Evolutionary conservation across 2,888 invertebrate species (phyloP), one percentile per base, ranked within the genome.

Genomic region (Drosophila phalerata): DNA sequence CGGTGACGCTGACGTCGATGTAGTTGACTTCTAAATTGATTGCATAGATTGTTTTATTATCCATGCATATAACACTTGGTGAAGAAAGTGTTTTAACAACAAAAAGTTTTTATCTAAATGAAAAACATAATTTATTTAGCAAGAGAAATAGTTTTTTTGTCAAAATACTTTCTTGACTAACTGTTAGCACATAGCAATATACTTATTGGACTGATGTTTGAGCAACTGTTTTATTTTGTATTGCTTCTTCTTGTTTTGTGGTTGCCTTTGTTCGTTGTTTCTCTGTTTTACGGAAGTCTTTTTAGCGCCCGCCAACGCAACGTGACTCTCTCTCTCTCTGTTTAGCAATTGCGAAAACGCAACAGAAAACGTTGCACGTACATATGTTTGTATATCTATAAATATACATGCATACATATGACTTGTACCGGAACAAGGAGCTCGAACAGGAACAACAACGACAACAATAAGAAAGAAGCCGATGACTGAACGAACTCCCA

Each of bases 301-400:
- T 77, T 78, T 53, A 70, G 68, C 75, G 67, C 64, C 84, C 82
- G 82, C 77, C 84, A 80, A 85, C 88, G 71, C 88, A 84, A 88
- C 85, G 83, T 85, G 83, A 80, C 68, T 69, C n/a, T n/a, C n/a
- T n/a, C n/a, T n/a, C n/a, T n/a, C n/a, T n/a, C 69, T 76, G 68
- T 55, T 83, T 78, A 58, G 56, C 71, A 73, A 69, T 58, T 77
- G 60, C 57, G 45, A 61, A 65, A 71, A 45, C 15, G 30, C 38
- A 38, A 25, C 15, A 61, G 28, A 66, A 65, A 71, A 45, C 15
- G 19, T 52, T 52, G 37, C 15, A 61, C 22, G 25, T 11, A 22
- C 15, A 34, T 28, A n/a, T n/a, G n/a, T n/a, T n/a, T n/a, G n/a
- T n/a, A n/a, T n/a, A n/a, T n/a, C n/a, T n/a, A n/a, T n/a, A n/a